Evolutionary conservation across 2,113 vertebrate species (phyloP).

Genomic region (Labeo catla): DNA sequence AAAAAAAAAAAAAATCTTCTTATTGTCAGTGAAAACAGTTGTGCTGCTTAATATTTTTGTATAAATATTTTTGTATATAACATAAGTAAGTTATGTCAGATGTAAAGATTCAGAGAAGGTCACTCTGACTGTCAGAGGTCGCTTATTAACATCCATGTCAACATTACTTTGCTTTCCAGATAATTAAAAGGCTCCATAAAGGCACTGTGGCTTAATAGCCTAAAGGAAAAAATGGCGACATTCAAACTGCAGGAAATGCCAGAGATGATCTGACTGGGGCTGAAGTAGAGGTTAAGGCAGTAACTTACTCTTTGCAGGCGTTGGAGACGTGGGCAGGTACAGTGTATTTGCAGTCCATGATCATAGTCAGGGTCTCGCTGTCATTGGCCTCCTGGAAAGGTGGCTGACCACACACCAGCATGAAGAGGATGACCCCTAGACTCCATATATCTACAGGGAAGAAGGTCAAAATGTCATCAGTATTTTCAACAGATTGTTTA

Average conservation of each 20-base stretch:
- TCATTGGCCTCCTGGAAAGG: constrained; percentile 99
- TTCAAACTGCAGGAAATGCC: constrained; percentile 21
- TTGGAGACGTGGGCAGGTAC: constrained; percentile 90
- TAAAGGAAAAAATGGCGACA: not conserved
- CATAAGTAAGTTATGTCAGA: not conserved
- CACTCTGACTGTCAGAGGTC: not conserved
- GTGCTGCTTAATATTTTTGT: too few relatives aligned
- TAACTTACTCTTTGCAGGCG: constrained; percentile 94
- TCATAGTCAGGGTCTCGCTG: constrained; percentile 98
- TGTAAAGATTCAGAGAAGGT: not conserved
- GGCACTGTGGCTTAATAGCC: not conserved
- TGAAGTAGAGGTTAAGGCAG: not conserved
- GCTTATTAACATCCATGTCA: constrained; percentile 4
- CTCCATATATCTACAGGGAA: constrained; percentile 92
- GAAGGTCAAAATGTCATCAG: not conserved
- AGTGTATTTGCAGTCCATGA: constrained; percentile 99
- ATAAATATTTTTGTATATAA: not conserved
- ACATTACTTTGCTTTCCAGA: not conserved
- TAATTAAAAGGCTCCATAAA: constrained; percentile 7
- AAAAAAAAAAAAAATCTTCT: too few relatives aligned
- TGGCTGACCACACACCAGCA: constrained; percentile 96
- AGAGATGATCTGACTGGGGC: constrained; percentile 2
- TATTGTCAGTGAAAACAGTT: too few relatives aligned
- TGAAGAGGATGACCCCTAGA: constrained; percentile 96
- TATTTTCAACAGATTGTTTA: not conserved